Conservation (phyloP, 2,888 invertebrate genomes). For the Drosophila setosimentum region DNA sequence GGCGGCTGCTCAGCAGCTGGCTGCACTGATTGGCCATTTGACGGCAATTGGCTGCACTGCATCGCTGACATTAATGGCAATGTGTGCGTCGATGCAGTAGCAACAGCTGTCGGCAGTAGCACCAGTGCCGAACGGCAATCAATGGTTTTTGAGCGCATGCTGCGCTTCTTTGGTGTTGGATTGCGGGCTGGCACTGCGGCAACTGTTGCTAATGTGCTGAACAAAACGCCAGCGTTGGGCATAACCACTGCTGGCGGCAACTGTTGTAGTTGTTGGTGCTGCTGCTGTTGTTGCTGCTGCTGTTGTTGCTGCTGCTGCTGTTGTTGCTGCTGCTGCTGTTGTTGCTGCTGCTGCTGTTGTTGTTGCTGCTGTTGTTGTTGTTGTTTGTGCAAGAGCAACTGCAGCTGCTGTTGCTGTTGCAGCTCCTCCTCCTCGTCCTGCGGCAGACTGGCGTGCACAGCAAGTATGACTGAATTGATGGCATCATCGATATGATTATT, state of each 20-base stretch:
- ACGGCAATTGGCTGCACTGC: constrained; percentile 9
- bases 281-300: not conserved
- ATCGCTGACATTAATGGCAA: constrained; percentile 1
- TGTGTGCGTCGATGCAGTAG: constrained; percentile 1
- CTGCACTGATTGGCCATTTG: constrained; percentile 2
- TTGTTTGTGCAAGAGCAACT: constrained; percentile 11
- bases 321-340: constrained; percentile 6
- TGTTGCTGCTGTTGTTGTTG: not conserved
- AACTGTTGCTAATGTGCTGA: constrained; percentile 24
- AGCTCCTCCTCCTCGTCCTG: constrained; percentile 57
- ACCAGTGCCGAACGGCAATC: constrained; percentile 69
- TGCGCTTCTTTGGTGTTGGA: constrained; percentile 72
- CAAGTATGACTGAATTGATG: constrained; percentile 82
- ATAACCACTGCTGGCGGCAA: constrained; percentile 3
- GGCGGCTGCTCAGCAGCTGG: constrained; percentile 4
- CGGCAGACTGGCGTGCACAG: constrained; percentile 75
- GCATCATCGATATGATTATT: constrained; percentile 83
- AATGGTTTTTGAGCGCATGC: constrained; percentile 80
- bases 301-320: not conserved
- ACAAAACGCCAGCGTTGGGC: constrained; percentile 7
- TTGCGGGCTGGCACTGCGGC: constrained; percentile 29
- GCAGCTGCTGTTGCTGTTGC: constrained; percentile 11
- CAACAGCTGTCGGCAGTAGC: constrained; percentile 13
- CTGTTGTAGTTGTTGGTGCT: constrained; percentile 4
- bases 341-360: not conserved